Conservation (phyloP, 1,140 invertebrate genomes). For the Nephila pilipes region DNA sequence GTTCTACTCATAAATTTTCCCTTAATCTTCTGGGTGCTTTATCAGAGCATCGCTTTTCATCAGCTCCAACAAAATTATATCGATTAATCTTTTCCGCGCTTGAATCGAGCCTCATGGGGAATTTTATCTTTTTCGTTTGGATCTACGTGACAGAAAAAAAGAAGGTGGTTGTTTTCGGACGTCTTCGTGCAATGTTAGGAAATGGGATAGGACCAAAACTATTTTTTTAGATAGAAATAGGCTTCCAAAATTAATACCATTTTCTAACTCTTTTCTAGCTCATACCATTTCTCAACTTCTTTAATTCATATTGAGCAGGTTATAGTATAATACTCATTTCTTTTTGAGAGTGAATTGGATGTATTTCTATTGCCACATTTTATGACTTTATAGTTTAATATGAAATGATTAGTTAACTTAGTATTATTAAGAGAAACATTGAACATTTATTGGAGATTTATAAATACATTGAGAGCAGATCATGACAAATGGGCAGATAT, state of each 20-base stretch:
- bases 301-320: too few species aligned
- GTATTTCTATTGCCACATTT: too few species aligned
- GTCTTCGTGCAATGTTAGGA: not conserved
- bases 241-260: too few species aligned
- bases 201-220: too few species aligned
- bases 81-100: conserved; percentile 43
- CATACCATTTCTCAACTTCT: too few species aligned
- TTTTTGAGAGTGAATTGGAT: too few species aligned
- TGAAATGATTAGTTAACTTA: not conserved
- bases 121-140: not conserved
- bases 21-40: conserved; percentile 13
- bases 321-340: too few species aligned
- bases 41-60: conserved; percentile 28
- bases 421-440: not conserved
- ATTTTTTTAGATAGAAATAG: too few species aligned
- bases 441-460: not conserved
- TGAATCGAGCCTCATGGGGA: not conserved
- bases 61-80: conserved; percentile 29
- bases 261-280: too few species aligned
- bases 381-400: not conserved
- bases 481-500: too few species aligned
- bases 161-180: not conserved
- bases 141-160: not conserved
- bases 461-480: too few species aligned
- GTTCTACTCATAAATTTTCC: conserved; percentile 29